phyloP scores from a whole-genome alignment of 1,140 invertebrate species.

The Drosophila gunungcola region DNA sequence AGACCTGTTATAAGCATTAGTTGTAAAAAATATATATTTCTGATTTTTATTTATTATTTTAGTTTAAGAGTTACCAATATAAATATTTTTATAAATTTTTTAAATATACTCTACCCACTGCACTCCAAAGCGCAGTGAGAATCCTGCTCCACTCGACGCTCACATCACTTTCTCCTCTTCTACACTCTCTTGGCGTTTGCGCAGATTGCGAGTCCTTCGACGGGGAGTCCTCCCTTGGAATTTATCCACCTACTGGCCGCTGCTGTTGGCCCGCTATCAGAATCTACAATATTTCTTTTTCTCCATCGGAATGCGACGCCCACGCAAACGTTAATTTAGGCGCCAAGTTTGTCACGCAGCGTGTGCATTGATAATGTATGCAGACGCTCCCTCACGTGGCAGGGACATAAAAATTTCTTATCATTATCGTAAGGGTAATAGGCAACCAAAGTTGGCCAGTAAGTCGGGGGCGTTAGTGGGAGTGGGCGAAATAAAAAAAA shows the following conservation, averaged over 20 bases:
- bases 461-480: slow-evolving; percentile 63
- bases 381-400: slow-evolving; percentile 41
- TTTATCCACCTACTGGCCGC: neutral
- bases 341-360: slow-evolving; percentile 52
- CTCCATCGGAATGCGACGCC: slow-evolving; percentile 69
- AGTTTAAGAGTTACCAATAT: too few relatives aligned
- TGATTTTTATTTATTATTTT: too few relatives aligned
- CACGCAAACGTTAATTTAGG: slow-evolving; percentile 62
- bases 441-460: slow-evolving; percentile 78
- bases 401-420: slow-evolving; percentile 80
- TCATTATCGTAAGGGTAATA: slow-evolving; percentile 84
- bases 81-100: neutral
- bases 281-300: slow-evolving; percentile 84
- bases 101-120: neutral
- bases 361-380: slow-evolving; percentile 67
- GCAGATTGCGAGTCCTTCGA: slow-evolving; percentile 37
- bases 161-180: slow-evolving; percentile 11
- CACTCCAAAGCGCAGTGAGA: neutral
- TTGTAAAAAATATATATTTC: too few relatives aligned
- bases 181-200: slow-evolving; percentile 53
- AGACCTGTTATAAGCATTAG: too few relatives aligned
- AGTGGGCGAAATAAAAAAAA: slow-evolving; percentile 4
- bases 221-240: slow-evolving; percentile 3
- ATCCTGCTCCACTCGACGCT: neutral
- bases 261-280: slow-evolving; percentile 72